These are phyloP conservation scores for Noctua fimbriata DNA, from an alignment of 2,888 invertebrate species.

Conservation along the genomic window DNA sequence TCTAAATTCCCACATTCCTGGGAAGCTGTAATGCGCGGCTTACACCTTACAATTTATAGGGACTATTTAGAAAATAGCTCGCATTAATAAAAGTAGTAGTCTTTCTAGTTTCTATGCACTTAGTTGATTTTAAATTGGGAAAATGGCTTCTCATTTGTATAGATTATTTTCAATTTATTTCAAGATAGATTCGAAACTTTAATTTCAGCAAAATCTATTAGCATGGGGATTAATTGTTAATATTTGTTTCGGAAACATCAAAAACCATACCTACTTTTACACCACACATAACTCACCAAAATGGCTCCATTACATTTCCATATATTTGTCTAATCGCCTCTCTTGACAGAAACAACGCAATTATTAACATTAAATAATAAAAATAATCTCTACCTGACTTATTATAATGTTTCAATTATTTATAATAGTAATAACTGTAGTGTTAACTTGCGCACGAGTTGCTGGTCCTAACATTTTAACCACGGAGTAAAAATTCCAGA, in stretches of 20 bases:
- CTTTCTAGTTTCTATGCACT: slow-evolving; percentile 7
- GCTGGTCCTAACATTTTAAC: neutral
- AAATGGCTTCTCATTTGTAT: neutral
- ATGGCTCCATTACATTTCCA: slow-evolving; percentile 42
- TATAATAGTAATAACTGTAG: slow-evolving; percentile 58
- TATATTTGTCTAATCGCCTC: slow-evolving; percentile 35
- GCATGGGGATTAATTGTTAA: neutral
- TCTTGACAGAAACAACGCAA: slow-evolving; percentile 55
- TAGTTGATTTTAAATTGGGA: slow-evolving; percentile 1
- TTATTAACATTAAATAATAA: slow-evolving; percentile 45
- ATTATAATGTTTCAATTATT: slow-evolving; percentile 51
- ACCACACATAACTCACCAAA: slow-evolving; percentile 17
- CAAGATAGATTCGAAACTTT: neutral
- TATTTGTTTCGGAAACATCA: neutral
- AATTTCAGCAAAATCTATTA: neutral
- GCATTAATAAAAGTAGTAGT: neutral
- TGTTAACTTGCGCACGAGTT: slow-evolving; percentile 46
- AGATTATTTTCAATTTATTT: neutral
- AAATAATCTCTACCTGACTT: slow-evolving; percentile 55
- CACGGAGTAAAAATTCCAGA: slow-evolving; percentile 19
- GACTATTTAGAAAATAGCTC: slow-evolving; percentile 31
- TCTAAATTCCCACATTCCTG: slow-evolving; percentile 20
- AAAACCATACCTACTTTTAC: neutral
- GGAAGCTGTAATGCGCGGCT: neutral
- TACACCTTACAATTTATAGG: slow-evolving; percentile 40